Evolutionary conservation across 2,113 vertebrate genomes (phyloP).

Genomic region (Cephalopterus ornatus): DNA sequence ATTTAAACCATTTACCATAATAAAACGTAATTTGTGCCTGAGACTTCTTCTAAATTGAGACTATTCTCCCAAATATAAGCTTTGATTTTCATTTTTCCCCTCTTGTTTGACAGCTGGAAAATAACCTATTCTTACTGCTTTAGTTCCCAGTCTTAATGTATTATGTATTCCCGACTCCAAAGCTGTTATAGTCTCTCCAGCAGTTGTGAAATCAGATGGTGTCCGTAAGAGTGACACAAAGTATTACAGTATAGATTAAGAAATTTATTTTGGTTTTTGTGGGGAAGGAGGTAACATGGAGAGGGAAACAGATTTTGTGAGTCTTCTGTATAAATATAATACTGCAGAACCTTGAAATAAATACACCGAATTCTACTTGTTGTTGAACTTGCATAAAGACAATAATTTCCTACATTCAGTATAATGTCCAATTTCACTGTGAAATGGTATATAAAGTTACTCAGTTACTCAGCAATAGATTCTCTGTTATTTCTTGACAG

Average conservation of each 20-base stretch:
- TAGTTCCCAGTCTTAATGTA: not conserved
- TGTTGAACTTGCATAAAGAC: not conserved
- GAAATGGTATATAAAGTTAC: not conserved
- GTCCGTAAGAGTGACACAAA: not conserved
- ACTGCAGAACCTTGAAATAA: not conserved
- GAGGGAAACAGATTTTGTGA: not conserved
- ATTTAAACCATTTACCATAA: not conserved
- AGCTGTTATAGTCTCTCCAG: not conserved
- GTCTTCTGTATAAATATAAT: not conserved
- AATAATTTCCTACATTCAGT: not conserved
- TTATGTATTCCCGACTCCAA: not conserved
- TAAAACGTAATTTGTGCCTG: not conserved
- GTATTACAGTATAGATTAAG: not conserved
- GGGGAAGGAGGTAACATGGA: not conserved
- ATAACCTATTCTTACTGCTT: not conserved
- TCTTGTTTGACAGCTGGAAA: not conserved
- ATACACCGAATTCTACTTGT: not conserved
- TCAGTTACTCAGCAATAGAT: not conserved
- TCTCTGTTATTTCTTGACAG: conserved; percentile 66
- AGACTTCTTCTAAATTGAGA: not conserved
- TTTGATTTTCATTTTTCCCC: not conserved
- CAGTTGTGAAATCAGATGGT: not conserved
- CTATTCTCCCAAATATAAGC: not conserved
- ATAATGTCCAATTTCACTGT: not conserved
- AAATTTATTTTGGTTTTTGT: not conserved